Evolutionary conservation across 2,888 invertebrate genomes (phyloP), one percentile per base, ranked within the genome.

Genomic region (Anoncus sp.): DNA sequence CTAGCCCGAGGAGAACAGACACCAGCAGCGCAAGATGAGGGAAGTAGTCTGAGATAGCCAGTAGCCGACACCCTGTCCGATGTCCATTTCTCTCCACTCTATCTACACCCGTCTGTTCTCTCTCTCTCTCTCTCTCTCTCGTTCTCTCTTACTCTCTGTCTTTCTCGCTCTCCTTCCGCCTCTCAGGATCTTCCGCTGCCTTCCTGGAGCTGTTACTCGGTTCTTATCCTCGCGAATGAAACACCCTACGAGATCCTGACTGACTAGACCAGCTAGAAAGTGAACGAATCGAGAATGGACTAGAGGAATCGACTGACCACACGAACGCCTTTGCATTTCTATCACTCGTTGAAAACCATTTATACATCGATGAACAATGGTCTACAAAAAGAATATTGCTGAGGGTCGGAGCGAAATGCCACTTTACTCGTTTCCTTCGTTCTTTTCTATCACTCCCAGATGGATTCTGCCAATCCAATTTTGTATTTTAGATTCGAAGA

Each of bases 31-130:
- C 77, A 82, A 82, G 84, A 82, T 80, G 81, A 83, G 81, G 77
- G 45, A 78, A 87, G 86, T 90, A 87, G 87, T 90, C 89, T 87
- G 88, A 88, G 87, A 89, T 88, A 90, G 89, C 86, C 85, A 85
- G 85, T 86, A 84, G 86, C 89, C 88, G 88, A 89, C 88, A 90
- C 88, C 89, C 90, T 86, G 87, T 87, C 86, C 87, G 87, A 77
- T 81, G 82, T 81, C 79, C 78, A 81, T 78, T 81, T 77, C 83
- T 63, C 72, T 72, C 35, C 20, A n/a, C 57, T 60, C 27, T 62
- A 18, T 62, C 49, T 49, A 70, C 45, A 59, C 53, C 43, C 24
- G 40, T 40, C 84, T 84, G 82, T 71, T 63, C 62, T 67, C 59
- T 35, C 31, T 38, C 43, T 24, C 75, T 75, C 75, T 78, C 60